Percentiles rank a stretch among this genome's conserved stretches.
Conservation (phyloP, 2,113 vertebrate species). For the Dascyllus trimaculatus region DNA sequence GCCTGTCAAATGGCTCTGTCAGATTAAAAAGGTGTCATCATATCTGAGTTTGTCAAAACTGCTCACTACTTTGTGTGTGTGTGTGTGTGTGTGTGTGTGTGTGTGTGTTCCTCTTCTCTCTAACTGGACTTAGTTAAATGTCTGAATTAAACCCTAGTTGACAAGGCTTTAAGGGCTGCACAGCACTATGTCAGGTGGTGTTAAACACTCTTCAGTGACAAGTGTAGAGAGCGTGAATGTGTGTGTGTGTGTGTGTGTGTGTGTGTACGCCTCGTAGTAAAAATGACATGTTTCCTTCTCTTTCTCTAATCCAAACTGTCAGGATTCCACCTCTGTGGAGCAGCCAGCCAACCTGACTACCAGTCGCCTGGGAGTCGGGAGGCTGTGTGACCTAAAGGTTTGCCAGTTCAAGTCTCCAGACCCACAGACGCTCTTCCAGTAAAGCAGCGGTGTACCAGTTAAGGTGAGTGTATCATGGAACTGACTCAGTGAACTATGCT, state of each 20-base stretch:
- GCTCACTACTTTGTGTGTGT: neutral
- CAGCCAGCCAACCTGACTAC: neutral
- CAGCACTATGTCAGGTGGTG: slow-evolving; percentile 36
- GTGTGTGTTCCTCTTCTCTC: slow-evolving; percentile 14
- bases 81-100: slow-evolving; percentile 14
- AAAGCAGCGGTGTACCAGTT: neutral
- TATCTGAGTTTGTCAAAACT: slow-evolving; percentile 38
- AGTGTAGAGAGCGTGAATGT: neutral
- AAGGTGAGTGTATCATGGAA: neutral
- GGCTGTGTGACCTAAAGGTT: neutral
- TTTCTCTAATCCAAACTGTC: slow-evolving; percentile 27
- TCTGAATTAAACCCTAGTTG: slow-evolving; percentile 54
- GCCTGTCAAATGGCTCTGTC: slow-evolving; percentile 33
- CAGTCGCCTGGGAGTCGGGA: neutral
- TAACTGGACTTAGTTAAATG: slow-evolving; percentile 45
- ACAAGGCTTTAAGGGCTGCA: slow-evolving; percentile 48
- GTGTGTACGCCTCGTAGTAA: neutral
- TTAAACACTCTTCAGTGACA: slow-evolving; percentile 43
- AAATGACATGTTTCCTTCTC: slow-evolving; percentile 28
- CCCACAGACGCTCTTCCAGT: neutral
- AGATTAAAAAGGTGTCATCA: slow-evolving; percentile 55
- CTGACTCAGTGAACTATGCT: neutral
- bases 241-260: slow-evolving; percentile 6
- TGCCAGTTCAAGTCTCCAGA: slow-evolving; percentile 14
- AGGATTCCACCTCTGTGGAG: neutral